Evolutionary conservation across 2,113 vertebrate genomes (phyloP), one percentile per base, ranked within the genome.

Genomic region (Serilophus lunatus): DNA sequence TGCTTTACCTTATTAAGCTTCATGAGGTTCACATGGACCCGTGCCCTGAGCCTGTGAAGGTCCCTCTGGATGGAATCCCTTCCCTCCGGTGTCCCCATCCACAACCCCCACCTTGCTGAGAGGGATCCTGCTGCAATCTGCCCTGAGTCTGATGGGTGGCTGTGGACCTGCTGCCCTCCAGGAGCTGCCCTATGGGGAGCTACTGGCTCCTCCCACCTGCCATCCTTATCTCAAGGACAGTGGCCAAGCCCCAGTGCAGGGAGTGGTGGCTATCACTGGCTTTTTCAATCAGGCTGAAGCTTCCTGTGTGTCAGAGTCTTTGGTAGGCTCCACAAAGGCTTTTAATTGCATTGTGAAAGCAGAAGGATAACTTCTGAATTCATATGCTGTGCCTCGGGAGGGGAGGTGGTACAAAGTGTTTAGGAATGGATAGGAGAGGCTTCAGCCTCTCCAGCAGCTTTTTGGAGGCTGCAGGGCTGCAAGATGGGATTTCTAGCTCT

Each of bases 311-410:
- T 54, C 4, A 4, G 24, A 22, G 44, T 16, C 4, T 57, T 68
- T 45, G 76, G 36, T 0, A 0, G 45, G 53, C 47, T 86, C 47
- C 3, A 2, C 13, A 29, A 61, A 61, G 17, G 12, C n/a, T 54
- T 35, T 42, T 45, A 61, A 53, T 51, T 69, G 25, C 29, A 1
- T 31, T 3, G 8, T 82, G 24, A 42, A 64, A 82, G 24, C 1
- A 3, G 40, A 71, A 66, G 16, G n/a, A 6, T 51, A 40, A 45
- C 61, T 57, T 57, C 19, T 1, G 2, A 42, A 23, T 31, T 68
- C 18, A 16, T 1, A 31, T 8, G 4, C 7, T 47, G 11, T 1
- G 4, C 20, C 9, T 49, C 1, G 1, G 50, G 25, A 45, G 35
- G 11, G 33, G 18, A 54, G 31, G 54, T 31, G 35, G 24, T 54